Evolutionary conservation across 2,113 vertebrate genomes (phyloP), one percentile per base, ranked within the genome.

Genomic region (Austrofundulus limnaeus): DNA sequence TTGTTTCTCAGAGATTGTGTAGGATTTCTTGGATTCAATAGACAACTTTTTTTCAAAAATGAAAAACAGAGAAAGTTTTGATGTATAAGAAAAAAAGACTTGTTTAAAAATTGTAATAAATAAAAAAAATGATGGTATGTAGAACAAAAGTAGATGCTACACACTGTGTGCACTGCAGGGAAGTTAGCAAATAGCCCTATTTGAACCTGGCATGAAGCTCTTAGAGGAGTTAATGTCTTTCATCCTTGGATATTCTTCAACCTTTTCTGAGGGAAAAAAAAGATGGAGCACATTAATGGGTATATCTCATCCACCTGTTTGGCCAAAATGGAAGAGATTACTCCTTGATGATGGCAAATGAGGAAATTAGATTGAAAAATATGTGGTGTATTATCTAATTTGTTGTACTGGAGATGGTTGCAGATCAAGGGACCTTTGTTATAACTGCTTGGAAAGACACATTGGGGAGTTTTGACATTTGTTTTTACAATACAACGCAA

Each of bases 161-260:
- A 51, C 47, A 65, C 37, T 53, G 52, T 39, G 53, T 73, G 46
- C 47, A 42, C 52, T 69, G 67, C 66, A 69, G 62, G 1, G 41
- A 63, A 31, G 48, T 64, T 51, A 75, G 60, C 39, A 78, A 71
- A 66, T 62, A 71, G 14, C 34, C 34, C 19, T 63, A 47, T 43
- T 34, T 66, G 53, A 31, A 72, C 48, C 57, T 77, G 70, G 48
- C 45, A 51, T 12, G 11, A 16, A 67, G 59, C 61, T 54, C 41
- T 11, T 24, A 14, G 23, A 49, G 28, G 39, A 65, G 42, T 59
- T 68, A 55, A 52, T 66, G 7, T 23, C 28, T 78, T 70, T 67
- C 69, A 72, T 61, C 48, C 56, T 53, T 62, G 31, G 43, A 61
- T 66, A 77, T 59, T 70, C 34, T 38, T 47, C 49, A 37, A 17